Conservation (phyloP, 2,888 invertebrate genomes). For the Polyploca ridens region DNA sequence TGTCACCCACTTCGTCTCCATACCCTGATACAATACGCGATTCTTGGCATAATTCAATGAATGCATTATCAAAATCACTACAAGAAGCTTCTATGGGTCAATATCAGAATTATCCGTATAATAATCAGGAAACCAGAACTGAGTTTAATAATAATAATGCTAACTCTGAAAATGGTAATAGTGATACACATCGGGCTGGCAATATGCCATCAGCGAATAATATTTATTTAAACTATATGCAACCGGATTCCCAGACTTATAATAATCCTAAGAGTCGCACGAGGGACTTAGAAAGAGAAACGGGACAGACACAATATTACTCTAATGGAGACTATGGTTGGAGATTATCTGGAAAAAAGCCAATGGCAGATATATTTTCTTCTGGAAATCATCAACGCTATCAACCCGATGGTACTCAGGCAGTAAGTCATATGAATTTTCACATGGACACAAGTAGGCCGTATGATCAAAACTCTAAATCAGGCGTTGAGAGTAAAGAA, state of each 20-base stretch:
- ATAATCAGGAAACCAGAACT: conserved; percentile 55
- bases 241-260: conserved; percentile 64
- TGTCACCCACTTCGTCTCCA: conserved; percentile 57
- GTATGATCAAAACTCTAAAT: conserved; percentile 65
- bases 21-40: conserved; percentile 61
- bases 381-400: conserved; percentile 57
- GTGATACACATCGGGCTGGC: conserved; percentile 68
- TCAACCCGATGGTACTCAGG: conserved; percentile 55
- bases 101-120: conserved; percentile 60
- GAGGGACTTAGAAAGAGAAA: conserved; percentile 65
- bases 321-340: conserved; percentile 80
- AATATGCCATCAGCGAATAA: conserved; percentile 70
- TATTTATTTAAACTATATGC: conserved; percentile 67
- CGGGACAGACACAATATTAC: conserved; percentile 60
- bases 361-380: conserved; percentile 47
- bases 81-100: conserved; percentile 61
- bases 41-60: conserved; percentile 65
- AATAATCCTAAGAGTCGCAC: conserved; percentile 56
- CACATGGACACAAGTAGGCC: conserved; percentile 70
- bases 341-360: conserved; percentile 73
- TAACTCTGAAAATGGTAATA: conserved; percentile 48
- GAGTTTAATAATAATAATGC: conserved; percentile 34
- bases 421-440: conserved; percentile 71
- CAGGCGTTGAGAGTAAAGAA: conserved; percentile 60
- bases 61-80: conserved; percentile 59